Evolutionary conservation across 2,113 vertebrate genomes (phyloP).

Genomic region (Poeciliopsis prolifica): DNA sequence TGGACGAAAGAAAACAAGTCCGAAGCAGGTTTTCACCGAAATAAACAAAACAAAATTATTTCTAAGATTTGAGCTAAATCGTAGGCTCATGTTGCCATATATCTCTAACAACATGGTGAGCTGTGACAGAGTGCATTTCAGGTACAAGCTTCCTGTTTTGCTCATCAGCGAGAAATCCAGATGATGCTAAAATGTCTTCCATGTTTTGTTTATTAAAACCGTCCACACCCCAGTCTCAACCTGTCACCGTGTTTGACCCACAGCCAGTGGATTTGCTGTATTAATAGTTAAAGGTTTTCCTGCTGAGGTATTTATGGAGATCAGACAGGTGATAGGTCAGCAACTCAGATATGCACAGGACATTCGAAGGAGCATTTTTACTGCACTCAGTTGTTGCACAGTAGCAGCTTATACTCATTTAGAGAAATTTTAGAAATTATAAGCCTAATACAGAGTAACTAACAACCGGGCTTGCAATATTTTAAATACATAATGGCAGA

Average conservation of each 20-base stretch:
- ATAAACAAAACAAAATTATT: not conserved
- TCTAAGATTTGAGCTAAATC: not conserved
- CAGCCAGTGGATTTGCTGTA: constrained; percentile 36
- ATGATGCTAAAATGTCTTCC: constrained; percentile 67
- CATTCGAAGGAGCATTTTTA: constrained; percentile 2
- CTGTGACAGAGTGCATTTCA: constrained; percentile 22
- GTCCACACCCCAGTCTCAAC: constrained; percentile 63
- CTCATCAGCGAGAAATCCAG: constrained; percentile 36
- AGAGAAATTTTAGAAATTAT: not conserved
- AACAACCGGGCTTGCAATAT: constrained; percentile 6
- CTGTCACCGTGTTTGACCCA: constrained; percentile 61
- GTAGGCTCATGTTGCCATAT: not conserved
- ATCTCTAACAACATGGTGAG: constrained; percentile 15
- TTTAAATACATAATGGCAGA: not conserved
- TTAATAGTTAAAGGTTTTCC: constrained; percentile 39
- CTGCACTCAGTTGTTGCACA: not conserved
- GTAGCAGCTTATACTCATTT: not conserved
- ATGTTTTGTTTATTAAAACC: constrained; percentile 66
- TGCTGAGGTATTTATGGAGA: not conserved
- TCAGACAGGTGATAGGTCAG: constrained; percentile 19
- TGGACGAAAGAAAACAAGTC: not conserved
- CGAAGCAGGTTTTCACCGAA: not conserved
- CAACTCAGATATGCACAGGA: not conserved
- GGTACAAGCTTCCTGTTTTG: constrained; percentile 71
- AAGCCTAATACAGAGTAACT: not conserved